Conservation (phyloP, 1,140 invertebrate genomes). For the Thaumetopoea pityocampa region DNA sequence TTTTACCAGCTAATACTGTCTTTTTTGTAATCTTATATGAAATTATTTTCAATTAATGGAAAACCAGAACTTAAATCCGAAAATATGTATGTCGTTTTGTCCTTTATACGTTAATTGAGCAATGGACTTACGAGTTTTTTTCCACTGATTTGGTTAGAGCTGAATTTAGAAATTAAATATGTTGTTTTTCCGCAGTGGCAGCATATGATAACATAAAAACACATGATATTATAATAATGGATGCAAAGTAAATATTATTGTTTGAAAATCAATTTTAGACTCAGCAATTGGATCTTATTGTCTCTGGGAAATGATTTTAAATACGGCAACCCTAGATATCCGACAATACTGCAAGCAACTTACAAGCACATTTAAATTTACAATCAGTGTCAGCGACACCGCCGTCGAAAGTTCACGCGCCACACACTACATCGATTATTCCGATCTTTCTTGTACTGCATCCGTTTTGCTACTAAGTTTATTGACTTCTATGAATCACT, state of each 20-base stretch:
- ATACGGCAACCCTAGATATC: conserved; percentile 25
- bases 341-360: conserved; percentile 26
- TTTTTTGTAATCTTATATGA: too few species aligned
- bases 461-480: conserved; percentile 14
- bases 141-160: too few species aligned
- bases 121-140: too few species aligned
- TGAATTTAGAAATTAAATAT: too few species aligned
- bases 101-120: too few species aligned
- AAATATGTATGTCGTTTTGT: too few species aligned
- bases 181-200: too few species aligned
- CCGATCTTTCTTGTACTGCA: conserved; percentile 27
- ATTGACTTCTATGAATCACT: conserved; percentile 15
- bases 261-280: conserved; percentile 20
- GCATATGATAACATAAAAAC: background rate
- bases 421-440: conserved; percentile 47
- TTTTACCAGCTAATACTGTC: too few species aligned
- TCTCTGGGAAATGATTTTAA: conserved; percentile 12
- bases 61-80: too few species aligned
- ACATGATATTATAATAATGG: background rate
- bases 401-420: conserved; percentile 55
- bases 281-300: conserved; percentile 3
- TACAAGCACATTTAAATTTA: conserved; percentile 66
- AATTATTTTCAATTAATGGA: too few species aligned
- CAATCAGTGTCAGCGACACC: conserved; percentile 55
- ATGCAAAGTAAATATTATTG: conserved; percentile 18